phyloP scores from a whole-genome alignment of 2,797 vertebrate genomes.

The Sebastiscus albofasciatus region DNA sequence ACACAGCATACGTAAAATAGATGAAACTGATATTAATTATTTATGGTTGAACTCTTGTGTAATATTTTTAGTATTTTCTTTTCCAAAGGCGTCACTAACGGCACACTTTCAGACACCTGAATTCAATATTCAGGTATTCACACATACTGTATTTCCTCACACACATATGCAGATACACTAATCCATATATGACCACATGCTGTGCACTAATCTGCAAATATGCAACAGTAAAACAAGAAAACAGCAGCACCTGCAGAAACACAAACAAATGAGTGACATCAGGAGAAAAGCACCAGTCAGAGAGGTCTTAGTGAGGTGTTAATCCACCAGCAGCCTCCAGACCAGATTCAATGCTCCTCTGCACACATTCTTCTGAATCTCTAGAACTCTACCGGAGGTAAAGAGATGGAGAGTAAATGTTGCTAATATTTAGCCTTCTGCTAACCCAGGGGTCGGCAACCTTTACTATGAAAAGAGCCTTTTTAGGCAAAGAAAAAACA shows the following conservation, averaged over 20 bases:
- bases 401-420: too few relatives aligned
- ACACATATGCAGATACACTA: background rate
- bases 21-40: slow-evolving; percentile 52
- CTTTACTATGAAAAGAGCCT: too few relatives aligned
- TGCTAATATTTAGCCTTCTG: too few relatives aligned
- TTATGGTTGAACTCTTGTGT: slow-evolving; percentile 30
- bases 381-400: too few relatives aligned
- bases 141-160: background rate
- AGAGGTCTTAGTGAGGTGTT: background rate
- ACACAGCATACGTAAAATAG: slow-evolving; percentile 24
- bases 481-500: too few relatives aligned
- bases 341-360: background rate
- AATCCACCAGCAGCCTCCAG: background rate
- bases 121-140: background rate
- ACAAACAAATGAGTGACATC: background rate
- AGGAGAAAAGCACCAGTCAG: background rate
- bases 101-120: background rate
- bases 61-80: slow-evolving; percentile 8
- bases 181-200: background rate
- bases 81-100: background rate
- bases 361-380: background rate
- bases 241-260: background rate
- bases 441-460: too few relatives aligned
- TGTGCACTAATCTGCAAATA: background rate
- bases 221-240: background rate